Evolutionary conservation across 2,797 vertebrate genomes (phyloP), one percentile per base, ranked within the genome.

Genomic region (Odontamblyopus rebecca): DNA sequence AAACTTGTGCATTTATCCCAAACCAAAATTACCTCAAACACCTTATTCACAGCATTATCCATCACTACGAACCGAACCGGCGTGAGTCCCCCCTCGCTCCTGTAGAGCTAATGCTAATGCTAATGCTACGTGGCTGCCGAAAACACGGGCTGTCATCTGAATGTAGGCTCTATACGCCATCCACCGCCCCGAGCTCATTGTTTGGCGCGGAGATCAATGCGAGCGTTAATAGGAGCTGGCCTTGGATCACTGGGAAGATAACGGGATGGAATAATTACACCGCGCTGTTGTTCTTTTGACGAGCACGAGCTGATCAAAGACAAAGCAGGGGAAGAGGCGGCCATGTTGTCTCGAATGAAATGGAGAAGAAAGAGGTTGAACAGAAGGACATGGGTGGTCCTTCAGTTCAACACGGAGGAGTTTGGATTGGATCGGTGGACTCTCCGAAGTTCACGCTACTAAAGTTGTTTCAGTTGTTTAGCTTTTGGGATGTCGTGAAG

Each of bases 241-340:
- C 74, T 69, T 74, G 35, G 57, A 60, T 60, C 73, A 70, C 82
- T 62, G 70, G 78, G 81, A 76, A 77, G 82, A 85, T 85, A 84
- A 89, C 86, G 79, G 79, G 70, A 77, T 80, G 68, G 78, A 85
- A 85, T 84, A 82, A 89, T 90, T 91, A 84, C 77, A 78, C 68
- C 69, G 70, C 76, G 53, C 60, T 76, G 70, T 82, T 82, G 86
- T 85, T 77, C 54, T 68, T 85, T 78, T 76, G 82, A 86, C 77
- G 79, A 67, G 68, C 67, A 66, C 60, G 76, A 75, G 85, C 81
- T 86, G 87, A 91, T 91, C 83, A 91, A 91, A 90, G 89, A 71
- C 61, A 13, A 44, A 44, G 15, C 19, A 70, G 54, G 61, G 66
- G 44, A 73, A 68, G 79, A 82, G 80, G 84, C 80, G 73, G 75